A percentile compares a stretch with the other conserved stretches of the same genome.
These are phyloP conservation scores for Heterotilapia buettikoferi DNA, from an alignment of 2,113 vertebrate genomes.

Conservation along the genomic window DNA sequence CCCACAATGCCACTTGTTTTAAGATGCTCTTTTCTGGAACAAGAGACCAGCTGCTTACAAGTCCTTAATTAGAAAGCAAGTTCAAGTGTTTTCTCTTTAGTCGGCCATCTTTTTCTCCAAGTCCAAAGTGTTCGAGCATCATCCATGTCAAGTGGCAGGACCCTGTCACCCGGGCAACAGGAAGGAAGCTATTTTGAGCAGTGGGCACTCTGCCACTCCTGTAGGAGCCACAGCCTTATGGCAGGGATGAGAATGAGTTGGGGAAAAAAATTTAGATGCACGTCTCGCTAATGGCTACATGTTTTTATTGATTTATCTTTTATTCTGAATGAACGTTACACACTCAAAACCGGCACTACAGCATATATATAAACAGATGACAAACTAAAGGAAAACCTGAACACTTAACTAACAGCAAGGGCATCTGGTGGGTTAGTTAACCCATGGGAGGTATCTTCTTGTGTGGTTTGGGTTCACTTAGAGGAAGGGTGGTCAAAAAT, in stretches of 20 bases:
- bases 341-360: neutral
- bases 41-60: constrained; percentile 42
- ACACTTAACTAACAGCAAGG: neutral
- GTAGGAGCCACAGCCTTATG: constrained; percentile 9
- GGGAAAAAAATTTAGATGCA: neutral
- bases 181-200: constrained; percentile 70
- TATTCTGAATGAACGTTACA: neutral
- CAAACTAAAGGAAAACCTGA: neutral
- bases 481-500: neutral
- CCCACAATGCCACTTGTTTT: constrained; percentile 13
- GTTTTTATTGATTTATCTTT: neutral
- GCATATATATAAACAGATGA: neutral
- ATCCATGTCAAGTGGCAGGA: constrained; percentile 54
- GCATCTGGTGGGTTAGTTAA: neutral
- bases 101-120: constrained; percentile 21
- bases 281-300: neutral
- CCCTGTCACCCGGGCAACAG: constrained; percentile 68
- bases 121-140: constrained; percentile 45
- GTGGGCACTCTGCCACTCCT: constrained; percentile 43
- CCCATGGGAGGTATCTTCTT: neutral
- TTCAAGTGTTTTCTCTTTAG: constrained; percentile 37
- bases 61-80: constrained; percentile 30
- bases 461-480: neutral
- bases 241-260: neutral
- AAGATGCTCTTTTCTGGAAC: neutral